These are phyloP conservation scores for Hydropsyche tenuis DNA, from an alignment of 1,140 invertebrate genomes.

Conservation along the genomic window DNA sequence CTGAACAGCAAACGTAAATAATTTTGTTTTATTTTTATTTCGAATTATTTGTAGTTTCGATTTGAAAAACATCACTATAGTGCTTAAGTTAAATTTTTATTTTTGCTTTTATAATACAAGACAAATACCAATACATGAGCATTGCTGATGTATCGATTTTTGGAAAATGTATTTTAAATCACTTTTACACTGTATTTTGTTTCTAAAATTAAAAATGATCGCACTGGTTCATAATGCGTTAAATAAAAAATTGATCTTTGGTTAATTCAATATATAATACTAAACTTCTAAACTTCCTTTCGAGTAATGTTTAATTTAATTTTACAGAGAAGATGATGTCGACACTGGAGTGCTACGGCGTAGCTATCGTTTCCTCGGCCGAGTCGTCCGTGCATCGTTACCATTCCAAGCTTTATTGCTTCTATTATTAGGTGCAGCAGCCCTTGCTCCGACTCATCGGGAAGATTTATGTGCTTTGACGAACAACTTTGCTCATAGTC, in stretches of 20 bases:
- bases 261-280: too few species aligned
- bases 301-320: too few species aligned
- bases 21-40: slow-evolving; percentile 53
- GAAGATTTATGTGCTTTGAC: slow-evolving; percentile 83
- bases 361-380: slow-evolving; percentile 81
- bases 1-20: slow-evolving; percentile 67
- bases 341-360: slow-evolving; percentile 72
- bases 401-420: slow-evolving; percentile 91
- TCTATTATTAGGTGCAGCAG: slow-evolving; percentile 85
- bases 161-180: too few species aligned
- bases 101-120: background rate
- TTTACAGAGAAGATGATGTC: slow-evolving; percentile 60
- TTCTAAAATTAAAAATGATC: too few species aligned
- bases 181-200: too few species aligned
- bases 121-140: background rate
- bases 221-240: too few species aligned
- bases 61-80: too few species aligned
- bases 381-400: slow-evolving; percentile 86
- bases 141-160: too few species aligned
- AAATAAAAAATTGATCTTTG: too few species aligned
- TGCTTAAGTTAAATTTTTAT: background rate
- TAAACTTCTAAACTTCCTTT: too few species aligned
- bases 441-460: slow-evolving; percentile 83
- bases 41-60: background rate
- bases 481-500: slow-evolving; percentile 79